A percentile compares a stretch with the other conserved stretches of the same genome.
These are phyloP conservation scores for Halictus rubicundus DNA, from an alignment of 1,140 invertebrate species.

Conservation along the genomic window DNA sequence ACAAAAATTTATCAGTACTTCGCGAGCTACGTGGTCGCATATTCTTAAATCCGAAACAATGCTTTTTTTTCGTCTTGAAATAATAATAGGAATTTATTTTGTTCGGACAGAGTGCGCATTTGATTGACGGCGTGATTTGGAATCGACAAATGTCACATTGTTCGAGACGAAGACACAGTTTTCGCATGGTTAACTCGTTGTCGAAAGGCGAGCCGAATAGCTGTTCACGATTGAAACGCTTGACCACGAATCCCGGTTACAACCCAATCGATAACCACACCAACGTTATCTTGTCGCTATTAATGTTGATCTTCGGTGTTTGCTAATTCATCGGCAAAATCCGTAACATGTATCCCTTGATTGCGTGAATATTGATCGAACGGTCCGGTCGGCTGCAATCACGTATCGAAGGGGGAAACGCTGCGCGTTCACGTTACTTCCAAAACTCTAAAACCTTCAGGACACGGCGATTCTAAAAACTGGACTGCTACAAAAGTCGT, in stretches of 20 bases:
- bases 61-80: too few species aligned
- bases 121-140: too few species aligned
- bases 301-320: conserved; percentile 29
- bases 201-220: not conserved
- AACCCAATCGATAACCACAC: conserved; percentile 23
- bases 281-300: conserved; percentile 17
- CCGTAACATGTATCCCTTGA: not conserved
- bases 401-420: not conserved
- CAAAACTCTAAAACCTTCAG: too few species aligned
- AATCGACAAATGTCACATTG: too few species aligned
- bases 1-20: too few species aligned
- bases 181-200: not conserved
- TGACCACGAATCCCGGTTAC: not conserved
- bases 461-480: too few species aligned
- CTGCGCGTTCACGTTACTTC: too few species aligned
- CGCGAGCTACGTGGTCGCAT: too few species aligned
- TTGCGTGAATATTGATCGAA: not conserved
- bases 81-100: too few species aligned
- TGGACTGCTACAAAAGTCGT: too few species aligned
- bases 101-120: too few species aligned
- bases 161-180: not conserved
- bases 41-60: too few species aligned
- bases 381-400: not conserved
- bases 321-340: conserved; percentile 9
- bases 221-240: not conserved